Evolutionary conservation across 2,797 vertebrate genomes (phyloP), one percentile per base, ranked within the genome.

Genomic region (Mionectes olivaceus): DNA sequence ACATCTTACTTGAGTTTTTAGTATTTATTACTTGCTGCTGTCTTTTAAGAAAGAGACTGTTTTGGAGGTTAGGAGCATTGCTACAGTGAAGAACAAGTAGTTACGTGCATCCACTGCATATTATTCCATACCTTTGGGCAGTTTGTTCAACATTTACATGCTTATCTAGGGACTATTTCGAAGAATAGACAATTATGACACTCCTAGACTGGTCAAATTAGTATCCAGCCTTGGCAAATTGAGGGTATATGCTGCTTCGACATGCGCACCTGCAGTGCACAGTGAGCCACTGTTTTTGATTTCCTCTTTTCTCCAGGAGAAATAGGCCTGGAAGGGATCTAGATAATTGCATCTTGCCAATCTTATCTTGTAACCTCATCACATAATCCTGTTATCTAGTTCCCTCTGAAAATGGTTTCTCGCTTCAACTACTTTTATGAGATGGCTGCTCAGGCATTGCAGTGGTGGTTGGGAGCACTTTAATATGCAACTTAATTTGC

Each of bases 351-450:
- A 83, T 93, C 35, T 77, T 95, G 67, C 56, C 52, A 67, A 56
- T 94, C 67, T 89, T 94, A 91, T 92, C 91, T 95, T 93, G 67
- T 93, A 95, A 96, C 77, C 81, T 93, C 63, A 87, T 95, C 96
- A 94, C 83, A 96, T 95, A 95, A 96, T 95, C 86, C 80, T 90
- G 73, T 91, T 91, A 96, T 87, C 90, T 92, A 82, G 44, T 89
- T 96, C 46, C 41, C 46, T 80, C 86, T 67, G 90, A 92, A 95
- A 95, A 95, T 59, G 74, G 81, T 92, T 95, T 96, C 86, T 93
- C 17, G 5, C 86, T 95, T 93, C 86, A 90, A 60, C 74, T 93
- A n/a, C 64, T 94, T 95, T 93, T 95, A 96, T 90, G 94, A 94
- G 80, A 84, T 64, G 92, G 77, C 83, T 95, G 74, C 52, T 96